Conservation (phyloP, 2,797 vertebrate species). For the Apodemus agrarius region DNA sequence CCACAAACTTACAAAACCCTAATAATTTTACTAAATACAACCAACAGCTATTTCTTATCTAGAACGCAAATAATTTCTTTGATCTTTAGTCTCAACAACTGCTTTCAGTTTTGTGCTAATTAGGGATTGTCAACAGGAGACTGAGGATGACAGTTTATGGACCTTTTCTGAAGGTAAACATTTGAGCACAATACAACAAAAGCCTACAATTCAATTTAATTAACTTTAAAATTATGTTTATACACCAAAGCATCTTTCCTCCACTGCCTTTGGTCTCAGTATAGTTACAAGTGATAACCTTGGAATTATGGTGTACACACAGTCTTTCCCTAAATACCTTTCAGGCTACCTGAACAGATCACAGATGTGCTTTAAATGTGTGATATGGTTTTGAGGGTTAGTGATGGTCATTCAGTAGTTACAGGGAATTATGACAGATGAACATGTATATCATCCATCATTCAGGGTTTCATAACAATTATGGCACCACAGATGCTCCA, state of each 20-base stretch:
- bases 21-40: not conserved
- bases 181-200: not conserved
- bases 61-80: not conserved
- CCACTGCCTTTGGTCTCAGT: not conserved
- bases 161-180: not conserved
- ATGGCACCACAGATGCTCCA: not conserved
- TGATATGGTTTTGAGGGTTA: not conserved
- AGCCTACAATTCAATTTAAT: not conserved
- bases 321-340: not conserved
- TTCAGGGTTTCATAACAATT: not conserved
- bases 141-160: not conserved
- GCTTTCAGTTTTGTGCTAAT: not conserved
- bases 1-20: not conserved
- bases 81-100: not conserved
- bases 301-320: not conserved
- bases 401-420: too few relatives aligned
- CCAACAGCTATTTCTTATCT: not conserved
- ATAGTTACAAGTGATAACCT: not conserved
- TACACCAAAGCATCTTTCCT: not conserved
- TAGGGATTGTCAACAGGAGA: not conserved
- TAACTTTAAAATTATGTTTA: not conserved
- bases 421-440: not conserved
- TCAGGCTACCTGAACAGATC: not conserved
- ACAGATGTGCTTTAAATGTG: not conserved
- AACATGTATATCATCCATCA: not conserved